Evolutionary conservation across 2,797 vertebrate species (phyloP).

Genomic region (Pipistrellus nathusii): DNA sequence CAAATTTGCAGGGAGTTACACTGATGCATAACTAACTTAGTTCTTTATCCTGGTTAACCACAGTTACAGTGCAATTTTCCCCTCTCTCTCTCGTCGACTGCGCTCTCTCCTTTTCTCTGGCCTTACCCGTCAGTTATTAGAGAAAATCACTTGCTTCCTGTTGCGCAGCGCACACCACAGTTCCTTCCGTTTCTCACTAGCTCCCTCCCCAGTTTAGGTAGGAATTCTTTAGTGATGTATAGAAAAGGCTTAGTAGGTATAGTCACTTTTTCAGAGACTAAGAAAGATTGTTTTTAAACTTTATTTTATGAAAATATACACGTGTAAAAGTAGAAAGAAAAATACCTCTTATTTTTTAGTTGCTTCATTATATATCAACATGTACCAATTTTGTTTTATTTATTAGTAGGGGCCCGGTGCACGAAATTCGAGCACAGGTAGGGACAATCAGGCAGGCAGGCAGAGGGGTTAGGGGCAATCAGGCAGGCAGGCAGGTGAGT

Average conservation of each 20-base stretch:
- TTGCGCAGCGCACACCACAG: not conserved
- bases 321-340: not conserved
- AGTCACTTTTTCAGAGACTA: slow-evolving; percentile 18
- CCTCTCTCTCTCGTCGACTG: not conserved
- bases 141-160: not conserved
- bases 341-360: not conserved
- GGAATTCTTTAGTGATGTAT: not conserved
- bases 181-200: not conserved
- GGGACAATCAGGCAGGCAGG: no score
- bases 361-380: not conserved
- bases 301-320: not conserved
- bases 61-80: not conserved
- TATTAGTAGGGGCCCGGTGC: no score
- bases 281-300: slow-evolving; percentile 9
- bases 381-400: not conserved
- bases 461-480: no score
- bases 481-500: no score
- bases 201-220: not conserved
- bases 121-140: not conserved
- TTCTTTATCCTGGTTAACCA: not conserved
- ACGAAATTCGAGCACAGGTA: no score
- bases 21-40: not conserved
- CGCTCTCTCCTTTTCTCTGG: not conserved
- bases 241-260: not conserved
- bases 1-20: not conserved